A percentile compares a stretch with the other conserved stretches of the same genome.
phyloP scores from a whole-genome alignment of 2,888 invertebrate genomes.

The Timandra comae region DNA sequence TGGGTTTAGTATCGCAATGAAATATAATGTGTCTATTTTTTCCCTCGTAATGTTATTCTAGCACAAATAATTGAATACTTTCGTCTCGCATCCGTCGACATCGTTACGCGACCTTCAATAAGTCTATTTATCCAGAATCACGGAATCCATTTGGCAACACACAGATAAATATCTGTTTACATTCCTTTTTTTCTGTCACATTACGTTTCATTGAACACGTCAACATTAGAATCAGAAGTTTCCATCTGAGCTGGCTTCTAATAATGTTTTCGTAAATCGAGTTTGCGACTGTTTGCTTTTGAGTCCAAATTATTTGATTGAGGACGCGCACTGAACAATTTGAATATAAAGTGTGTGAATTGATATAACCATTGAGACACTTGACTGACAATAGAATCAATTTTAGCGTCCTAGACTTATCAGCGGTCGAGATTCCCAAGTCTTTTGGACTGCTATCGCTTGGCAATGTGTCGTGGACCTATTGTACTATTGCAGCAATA shows the following conservation, averaged over 20 bases:
- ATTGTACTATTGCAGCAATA: slow-evolving; percentile 10
- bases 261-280: no score
- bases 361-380: slow-evolving; percentile 31
- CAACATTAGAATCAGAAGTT: slow-evolving; percentile 6
- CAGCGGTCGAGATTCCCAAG: not conserved
- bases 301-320: slow-evolving; percentile 35
- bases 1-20: no score
- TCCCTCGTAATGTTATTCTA: slow-evolving; percentile 6
- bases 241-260: no score
- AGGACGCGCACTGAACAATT: slow-evolving; percentile 29
- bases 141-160: slow-evolving; percentile 35
- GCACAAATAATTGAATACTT: slow-evolving; percentile 7
- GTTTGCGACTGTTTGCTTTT: no score
- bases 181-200: slow-evolving; percentile 19
- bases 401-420: slow-evolving; percentile 22
- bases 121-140: slow-evolving; percentile 35
- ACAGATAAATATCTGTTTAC: slow-evolving; percentile 30
- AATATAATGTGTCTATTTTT: no score
- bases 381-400: slow-evolving; percentile 34
- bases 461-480: slow-evolving; percentile 4
- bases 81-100: slow-evolving; percentile 31
- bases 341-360: slow-evolving; percentile 47
- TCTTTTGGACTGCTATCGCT: slow-evolving; percentile 4
- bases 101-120: slow-evolving; percentile 31
- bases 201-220: slow-evolving; percentile 1